phyloP scores from a whole-genome alignment of 2,113 vertebrate species.

The Nesogale talazaci region DNA sequence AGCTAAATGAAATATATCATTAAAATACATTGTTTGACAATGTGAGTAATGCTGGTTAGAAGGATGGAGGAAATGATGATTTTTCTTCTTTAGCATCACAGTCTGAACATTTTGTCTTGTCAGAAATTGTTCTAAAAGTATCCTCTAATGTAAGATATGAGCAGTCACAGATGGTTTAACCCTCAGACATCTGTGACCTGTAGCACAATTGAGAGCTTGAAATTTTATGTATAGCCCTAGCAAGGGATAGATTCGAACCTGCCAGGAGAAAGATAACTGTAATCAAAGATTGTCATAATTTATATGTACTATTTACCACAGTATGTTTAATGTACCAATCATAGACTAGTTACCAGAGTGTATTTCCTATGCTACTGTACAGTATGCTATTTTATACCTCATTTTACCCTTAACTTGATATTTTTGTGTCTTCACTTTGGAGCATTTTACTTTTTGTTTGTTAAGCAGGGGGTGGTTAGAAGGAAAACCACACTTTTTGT shows the following conservation, averaged over 20 bases:
- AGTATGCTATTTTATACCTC: not conserved
- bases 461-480: not conserved
- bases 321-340: not conserved
- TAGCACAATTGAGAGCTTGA: not conserved
- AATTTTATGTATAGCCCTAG: not conserved
- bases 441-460: conserved; percentile 20
- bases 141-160: not conserved
- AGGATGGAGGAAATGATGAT: not conserved
- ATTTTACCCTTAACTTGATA: not conserved
- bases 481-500: not conserved
- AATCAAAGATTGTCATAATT: too few relatives aligned
- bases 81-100: not conserved
- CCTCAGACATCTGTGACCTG: not conserved
- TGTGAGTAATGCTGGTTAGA: not conserved
- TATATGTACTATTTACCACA: too few relatives aligned
- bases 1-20: conserved; percentile 17
- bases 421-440: not conserved
- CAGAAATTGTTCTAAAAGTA: not conserved
- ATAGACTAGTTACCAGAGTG: not conserved
- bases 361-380: not conserved
- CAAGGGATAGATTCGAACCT: not conserved
- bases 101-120: not conserved
- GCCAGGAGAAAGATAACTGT: not conserved
- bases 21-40: not conserved
- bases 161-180: not conserved